phyloP scores from a whole-genome alignment of 2,113 vertebrate genomes.

The Eretmodus cyanostictus region DNA sequence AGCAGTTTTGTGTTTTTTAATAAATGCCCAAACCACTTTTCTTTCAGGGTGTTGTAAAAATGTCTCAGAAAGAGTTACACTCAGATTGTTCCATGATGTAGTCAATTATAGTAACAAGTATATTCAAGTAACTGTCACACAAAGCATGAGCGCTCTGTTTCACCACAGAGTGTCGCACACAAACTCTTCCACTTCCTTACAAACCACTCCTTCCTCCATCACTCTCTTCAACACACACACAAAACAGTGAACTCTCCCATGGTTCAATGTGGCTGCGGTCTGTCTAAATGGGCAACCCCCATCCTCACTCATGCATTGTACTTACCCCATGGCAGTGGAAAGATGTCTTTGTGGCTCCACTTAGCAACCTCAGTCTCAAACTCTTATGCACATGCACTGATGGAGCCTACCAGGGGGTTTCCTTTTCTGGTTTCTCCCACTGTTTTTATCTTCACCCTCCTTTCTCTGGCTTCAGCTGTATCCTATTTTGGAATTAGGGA shows the following conservation, averaged over 20 bases:
- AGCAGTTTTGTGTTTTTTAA: neutral
- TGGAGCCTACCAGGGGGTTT: conserved; percentile 4
- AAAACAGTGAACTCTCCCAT: neutral
- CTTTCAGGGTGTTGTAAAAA: neutral
- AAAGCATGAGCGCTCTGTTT: neutral
- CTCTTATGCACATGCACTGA: neutral
- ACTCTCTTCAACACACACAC: neutral
- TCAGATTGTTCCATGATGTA: neutral
- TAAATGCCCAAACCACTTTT: neutral
- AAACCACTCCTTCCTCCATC: neutral
- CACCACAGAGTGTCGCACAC: neutral
- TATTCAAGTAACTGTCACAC: neutral
- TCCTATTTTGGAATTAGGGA: conserved; percentile 34
- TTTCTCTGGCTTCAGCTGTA: neutral
- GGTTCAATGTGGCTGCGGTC: neutral
- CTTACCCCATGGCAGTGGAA: conserved; percentile 46
- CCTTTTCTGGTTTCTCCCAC: neutral
- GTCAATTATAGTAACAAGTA: neutral
- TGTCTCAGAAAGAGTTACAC: neutral
- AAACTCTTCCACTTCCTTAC: neutral
- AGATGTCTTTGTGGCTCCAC: neutral
- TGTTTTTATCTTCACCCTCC: neutral
- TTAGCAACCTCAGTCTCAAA: neutral
- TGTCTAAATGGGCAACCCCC: neutral
- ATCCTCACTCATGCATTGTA: neutral